Base-by-base conservation (phyloP, 2,113 vertebrate genomes). In the Rhabdomys dilectus region DNA sequence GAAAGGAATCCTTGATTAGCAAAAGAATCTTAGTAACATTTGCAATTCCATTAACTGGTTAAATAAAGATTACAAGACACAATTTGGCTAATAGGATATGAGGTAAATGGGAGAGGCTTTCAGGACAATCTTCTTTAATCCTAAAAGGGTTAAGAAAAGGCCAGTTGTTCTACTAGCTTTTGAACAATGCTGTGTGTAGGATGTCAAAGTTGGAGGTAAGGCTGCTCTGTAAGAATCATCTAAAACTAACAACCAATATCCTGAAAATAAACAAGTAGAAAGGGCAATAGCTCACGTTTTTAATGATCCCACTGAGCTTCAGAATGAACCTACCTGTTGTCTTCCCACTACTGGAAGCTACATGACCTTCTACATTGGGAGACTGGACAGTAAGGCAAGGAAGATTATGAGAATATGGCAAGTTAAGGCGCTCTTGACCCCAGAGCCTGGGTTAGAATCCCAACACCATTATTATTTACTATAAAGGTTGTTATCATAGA, bases 21-120 rank as follows among this genome's bases (percentile, higher is more conserved):
- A 85, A 94, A 85, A 62, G 24, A 88, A 88, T 92, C 80, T 96
- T 87, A 94, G 72, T 22, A 92, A 88, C n/a, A 68, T 26, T 39
- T 92, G 34, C 36, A 96, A 92, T 88, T 87, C 31, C 19, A 92
- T 77, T 82, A 77, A 76, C 39, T 66, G 22, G 29, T 87, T 92
- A 76, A 92, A 95, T 86, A 95, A 96, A 92, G 76, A 39, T 68
- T 90, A 26, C 48, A 7, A 88, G 29, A 62, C 75, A 88, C 39
- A 89, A 86, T 94, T 56, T 91, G 77, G 48, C 34, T 77, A 95
- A 78, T 2, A 39, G 39, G 17, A 70, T 68, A 24, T 80, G 85
- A 96, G 15, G 13, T 31, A 2, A 97, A 89, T 81, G 2, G 48
- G 3, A 4, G 42, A 72, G 2, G 22, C 86, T 88, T 95, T 92